Percentiles rank a stretch among this genome's conserved stretches.
Evolutionary conservation across 2,888 invertebrate species (phyloP).

Genomic region (Eulithis prunata): DNA sequence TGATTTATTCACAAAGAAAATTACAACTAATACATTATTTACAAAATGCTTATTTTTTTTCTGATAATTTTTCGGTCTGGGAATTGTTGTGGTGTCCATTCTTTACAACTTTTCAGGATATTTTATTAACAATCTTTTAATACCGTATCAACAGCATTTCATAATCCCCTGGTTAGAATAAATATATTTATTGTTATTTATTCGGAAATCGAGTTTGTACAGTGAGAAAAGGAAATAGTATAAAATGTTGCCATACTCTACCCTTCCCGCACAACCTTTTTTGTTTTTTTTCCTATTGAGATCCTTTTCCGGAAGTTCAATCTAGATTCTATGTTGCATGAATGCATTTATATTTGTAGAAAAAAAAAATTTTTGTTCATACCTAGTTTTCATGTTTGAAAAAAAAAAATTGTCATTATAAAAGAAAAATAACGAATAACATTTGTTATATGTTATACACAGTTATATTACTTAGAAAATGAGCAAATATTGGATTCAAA

Average conservation of each 20-base stretch:
- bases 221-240: constrained; percentile 66
- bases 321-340: constrained; percentile 28
- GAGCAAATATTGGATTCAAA: background rate
- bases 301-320: constrained; percentile 39
- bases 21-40: too few species aligned
- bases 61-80: too few species aligned
- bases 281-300: constrained; percentile 49
- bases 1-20: too few species aligned
- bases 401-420: background rate
- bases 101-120: constrained; percentile 32
- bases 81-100: constrained; percentile 19
- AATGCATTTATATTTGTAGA: background rate
- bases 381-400: constrained; percentile 3
- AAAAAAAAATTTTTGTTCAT: too few species aligned
- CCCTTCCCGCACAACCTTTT: constrained; percentile 64
- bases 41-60: too few species aligned
- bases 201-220: constrained; percentile 76
- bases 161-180: constrained; percentile 60
- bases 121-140: constrained; percentile 21
- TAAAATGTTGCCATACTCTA: constrained; percentile 75
- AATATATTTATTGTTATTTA: constrained; percentile 38
- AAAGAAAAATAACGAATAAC: too few species aligned
- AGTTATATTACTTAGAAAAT: background rate
- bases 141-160: constrained; percentile 72
- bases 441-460: too few species aligned